phyloP scores from a whole-genome alignment of 2,797 vertebrate genomes.

The Lacerta viridis region DNA sequence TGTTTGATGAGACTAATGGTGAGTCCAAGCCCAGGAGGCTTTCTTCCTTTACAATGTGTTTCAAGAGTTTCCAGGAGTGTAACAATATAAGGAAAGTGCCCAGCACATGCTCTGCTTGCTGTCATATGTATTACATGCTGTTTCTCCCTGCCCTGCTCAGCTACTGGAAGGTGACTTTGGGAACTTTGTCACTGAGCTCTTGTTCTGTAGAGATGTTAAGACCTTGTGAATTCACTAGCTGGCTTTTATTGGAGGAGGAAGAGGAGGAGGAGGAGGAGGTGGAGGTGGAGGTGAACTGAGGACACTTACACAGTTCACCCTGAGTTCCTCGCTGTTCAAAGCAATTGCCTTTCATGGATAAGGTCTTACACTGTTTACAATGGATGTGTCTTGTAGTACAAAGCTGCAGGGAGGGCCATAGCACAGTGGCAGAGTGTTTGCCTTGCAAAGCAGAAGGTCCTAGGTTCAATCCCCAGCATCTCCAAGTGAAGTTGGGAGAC shows the following conservation, averaged over 20 bases:
- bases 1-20: slow-evolving; percentile 64
- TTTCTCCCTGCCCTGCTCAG: slow-evolving; percentile 32
- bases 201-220: not conserved
- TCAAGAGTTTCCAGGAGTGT: slow-evolving; percentile 75
- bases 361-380: slow-evolving; percentile 11
- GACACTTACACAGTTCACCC: slow-evolving; percentile 1
- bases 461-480: too few species aligned
- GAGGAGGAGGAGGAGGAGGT: too few species aligned
- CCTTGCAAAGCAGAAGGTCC: too few species aligned
- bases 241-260: not conserved
- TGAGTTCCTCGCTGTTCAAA: slow-evolving; percentile 4
- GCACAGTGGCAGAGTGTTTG: too few species aligned
- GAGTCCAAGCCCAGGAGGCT: slow-evolving; percentile 65
- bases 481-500: too few species aligned
- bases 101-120: slow-evolving; percentile 26
- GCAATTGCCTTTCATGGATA: not conserved
- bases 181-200: not conserved
- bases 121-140: slow-evolving; percentile 54
- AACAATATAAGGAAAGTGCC: slow-evolving; percentile 72
- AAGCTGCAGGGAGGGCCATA: not conserved
- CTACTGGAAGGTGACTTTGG: slow-evolving; percentile 41
- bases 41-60: slow-evolving; percentile 63
- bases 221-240: not conserved
- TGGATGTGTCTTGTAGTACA: not conserved
- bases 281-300: not conserved